A percentile compares a stretch with the other conserved stretches of the same genome.
These are phyloP conservation scores for Chondrosia reniformis DNA, from an alignment of 37 sponge, comb jelly and placozoan genomes.

Conservation along the genomic window DNA sequence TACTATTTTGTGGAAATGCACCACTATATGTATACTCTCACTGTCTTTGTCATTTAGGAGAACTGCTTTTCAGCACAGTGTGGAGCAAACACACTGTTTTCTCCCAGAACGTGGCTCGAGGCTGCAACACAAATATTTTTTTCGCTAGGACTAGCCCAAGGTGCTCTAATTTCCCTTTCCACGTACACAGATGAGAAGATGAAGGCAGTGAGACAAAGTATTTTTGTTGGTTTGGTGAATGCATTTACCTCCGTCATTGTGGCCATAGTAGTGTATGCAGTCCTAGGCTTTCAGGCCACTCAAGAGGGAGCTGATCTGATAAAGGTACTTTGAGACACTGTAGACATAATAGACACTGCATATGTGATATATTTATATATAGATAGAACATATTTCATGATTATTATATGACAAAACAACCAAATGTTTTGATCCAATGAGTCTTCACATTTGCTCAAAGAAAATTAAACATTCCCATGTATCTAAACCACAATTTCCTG, in stretches of 20 bases:
- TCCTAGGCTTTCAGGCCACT: constrained; percentile 79
- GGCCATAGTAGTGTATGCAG: constrained; percentile 82
- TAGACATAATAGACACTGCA: too few species aligned
- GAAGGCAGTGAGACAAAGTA: constrained; percentile 63
- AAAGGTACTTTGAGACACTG: too few species aligned
- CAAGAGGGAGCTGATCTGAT: constrained; percentile 18
- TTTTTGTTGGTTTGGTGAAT: constrained; percentile 81
- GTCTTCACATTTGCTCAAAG: too few species aligned
- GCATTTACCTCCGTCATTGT: constrained; percentile 84
- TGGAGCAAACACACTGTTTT: constrained; percentile 26
- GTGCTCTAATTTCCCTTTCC: constrained; percentile 85
- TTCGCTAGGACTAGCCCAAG: constrained; percentile 84
- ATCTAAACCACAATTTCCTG: too few species aligned
- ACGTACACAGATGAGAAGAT: constrained; percentile 77
- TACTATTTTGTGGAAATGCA: too few species aligned
- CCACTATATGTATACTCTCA: too few species aligned
- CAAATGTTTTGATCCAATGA: too few species aligned
- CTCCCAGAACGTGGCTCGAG: constrained; percentile 87
- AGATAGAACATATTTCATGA: too few species aligned
- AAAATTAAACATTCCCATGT: too few species aligned
- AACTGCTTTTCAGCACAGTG: background rate
- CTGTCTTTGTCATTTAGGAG: background rate
- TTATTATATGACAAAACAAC: too few species aligned
- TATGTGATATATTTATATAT: too few species aligned
- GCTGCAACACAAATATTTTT: constrained; percentile 98